Percentiles rank a stretch among this genome's conserved stretches.
These are phyloP conservation scores for Hexactinellida sp. DNA, from an alignment of 37 sponge, comb jelly and placozoan species.

Conservation along the genomic window DNA sequence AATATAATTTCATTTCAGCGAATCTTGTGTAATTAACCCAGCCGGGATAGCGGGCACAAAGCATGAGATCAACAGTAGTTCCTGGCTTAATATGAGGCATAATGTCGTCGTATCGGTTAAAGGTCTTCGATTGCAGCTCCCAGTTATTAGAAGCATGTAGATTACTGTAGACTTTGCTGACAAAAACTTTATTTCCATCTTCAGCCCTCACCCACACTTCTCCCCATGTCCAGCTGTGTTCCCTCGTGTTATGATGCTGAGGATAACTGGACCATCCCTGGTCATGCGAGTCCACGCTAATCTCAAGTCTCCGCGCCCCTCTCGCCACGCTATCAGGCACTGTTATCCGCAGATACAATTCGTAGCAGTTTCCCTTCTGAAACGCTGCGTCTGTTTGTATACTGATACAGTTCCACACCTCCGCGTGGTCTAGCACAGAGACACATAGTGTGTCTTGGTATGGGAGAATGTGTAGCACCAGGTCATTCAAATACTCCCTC, in stretches of 20 bases:
- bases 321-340: neutral
- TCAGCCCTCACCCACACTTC: neutral
- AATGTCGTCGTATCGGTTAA: neutral
- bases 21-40: neutral
- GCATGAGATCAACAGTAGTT: neutral
- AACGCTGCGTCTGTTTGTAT: neutral
- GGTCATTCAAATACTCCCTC: neutral
- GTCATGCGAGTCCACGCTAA: neutral
- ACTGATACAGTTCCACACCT: neutral
- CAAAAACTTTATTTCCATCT: neutral
- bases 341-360: neutral
- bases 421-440: neutral
- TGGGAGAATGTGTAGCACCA: neutral
- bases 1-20: neutral
- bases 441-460: neutral
- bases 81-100: neutral
- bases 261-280: slow-evolving; percentile 1
- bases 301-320: neutral
- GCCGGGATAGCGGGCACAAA: neutral
- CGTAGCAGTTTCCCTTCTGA: neutral
- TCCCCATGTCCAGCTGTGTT: neutral
- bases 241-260: neutral
- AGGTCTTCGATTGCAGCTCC: neutral
- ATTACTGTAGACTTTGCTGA: neutral
- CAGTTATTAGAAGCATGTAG: neutral